These are phyloP conservation scores for Ceramica pisi DNA, from an alignment of 2,888 invertebrate genomes.

Conservation along the genomic window DNA sequence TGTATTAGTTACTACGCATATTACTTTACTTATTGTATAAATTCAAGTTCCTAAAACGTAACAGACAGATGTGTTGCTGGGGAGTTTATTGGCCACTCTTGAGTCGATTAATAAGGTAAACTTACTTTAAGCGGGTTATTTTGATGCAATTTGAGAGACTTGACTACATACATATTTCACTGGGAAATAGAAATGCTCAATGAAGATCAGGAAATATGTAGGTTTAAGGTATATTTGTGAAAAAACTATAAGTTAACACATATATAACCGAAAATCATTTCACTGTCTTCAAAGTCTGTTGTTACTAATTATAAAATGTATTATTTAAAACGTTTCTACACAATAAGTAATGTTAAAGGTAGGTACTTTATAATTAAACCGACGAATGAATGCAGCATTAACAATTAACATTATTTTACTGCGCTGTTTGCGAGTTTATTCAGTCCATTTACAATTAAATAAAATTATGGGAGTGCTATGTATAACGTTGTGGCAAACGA, in stretches of 20 bases:
- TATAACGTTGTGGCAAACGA: conserved; percentile 6
- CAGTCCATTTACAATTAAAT: conserved; percentile 32
- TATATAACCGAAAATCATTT: background rate
- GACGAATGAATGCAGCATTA: background rate
- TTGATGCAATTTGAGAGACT: too few species aligned
- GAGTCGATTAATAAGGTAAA: too few species aligned
- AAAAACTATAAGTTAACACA: background rate
- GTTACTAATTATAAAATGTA: background rate
- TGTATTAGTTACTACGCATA: too few species aligned
- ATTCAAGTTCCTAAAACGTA: too few species aligned
- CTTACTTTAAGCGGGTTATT: too few species aligned
- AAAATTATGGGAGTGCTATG: conserved; percentile 4
- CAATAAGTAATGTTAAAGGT: background rate
- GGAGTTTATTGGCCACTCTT: too few species aligned
- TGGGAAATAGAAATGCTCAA: too few species aligned
- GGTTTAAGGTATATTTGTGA: background rate
- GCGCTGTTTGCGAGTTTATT: conserved; percentile 18
- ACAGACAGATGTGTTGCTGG: too few species aligned
- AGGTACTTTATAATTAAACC: conserved; percentile 12
- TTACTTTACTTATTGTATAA: too few species aligned
- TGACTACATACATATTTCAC: too few species aligned
- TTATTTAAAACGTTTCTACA: background rate
- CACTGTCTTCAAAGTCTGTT: background rate
- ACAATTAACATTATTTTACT: conserved; percentile 23
- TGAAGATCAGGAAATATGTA: too few species aligned